Percentiles rank a stretch among this genome's conserved stretches.
Conservation (phyloP, 2,113 vertebrate genomes). For the Excalfactoria chinensis region DNA sequence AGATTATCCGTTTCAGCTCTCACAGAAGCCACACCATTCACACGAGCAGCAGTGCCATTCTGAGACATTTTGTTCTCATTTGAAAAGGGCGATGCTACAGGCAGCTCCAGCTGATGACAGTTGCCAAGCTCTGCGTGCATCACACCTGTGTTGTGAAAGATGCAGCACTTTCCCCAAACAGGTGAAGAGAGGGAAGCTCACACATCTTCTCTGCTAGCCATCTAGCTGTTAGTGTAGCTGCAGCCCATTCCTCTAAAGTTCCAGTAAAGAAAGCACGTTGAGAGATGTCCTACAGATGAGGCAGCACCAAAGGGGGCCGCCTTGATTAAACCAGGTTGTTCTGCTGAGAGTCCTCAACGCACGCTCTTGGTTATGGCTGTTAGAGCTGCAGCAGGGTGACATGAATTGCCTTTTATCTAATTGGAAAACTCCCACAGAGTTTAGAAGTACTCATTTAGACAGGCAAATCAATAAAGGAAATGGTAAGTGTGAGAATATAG, state of each 20-base stretch:
- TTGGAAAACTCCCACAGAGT: slow-evolving; percentile 82
- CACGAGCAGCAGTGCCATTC: neutral
- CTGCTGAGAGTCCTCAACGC: slow-evolving; percentile 69
- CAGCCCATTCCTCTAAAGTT: slow-evolving; percentile 10
- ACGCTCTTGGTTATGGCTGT: slow-evolving; percentile 64
- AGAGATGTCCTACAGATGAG: slow-evolving; percentile 55
- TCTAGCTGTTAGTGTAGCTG: neutral
- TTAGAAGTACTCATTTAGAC: slow-evolving; percentile 79
- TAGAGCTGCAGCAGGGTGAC: slow-evolving; percentile 70
- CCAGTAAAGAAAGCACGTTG: neutral
- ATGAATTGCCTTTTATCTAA: slow-evolving; percentile 83
- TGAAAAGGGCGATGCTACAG: accelerated
- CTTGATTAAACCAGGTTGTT: slow-evolving; percentile 76
- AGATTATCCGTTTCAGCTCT: neutral
- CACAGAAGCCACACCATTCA: neutral
- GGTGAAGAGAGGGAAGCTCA: neutral
- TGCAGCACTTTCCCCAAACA: neutral
- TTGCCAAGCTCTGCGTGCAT: accelerated
- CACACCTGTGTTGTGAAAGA: accelerated
- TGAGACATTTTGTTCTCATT: neutral
- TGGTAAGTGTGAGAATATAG: slow-evolving; percentile 59
- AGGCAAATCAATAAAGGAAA: slow-evolving; percentile 80
- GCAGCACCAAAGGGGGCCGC: slow-evolving; percentile 32
- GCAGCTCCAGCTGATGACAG: neutral
- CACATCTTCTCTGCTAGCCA: neutral